A percentile compares a stretch with the other conserved stretches of the same genome.
These are phyloP conservation scores for Porites evermanni DNA, from an alignment of 92 coral and sea anemone genomes.

Conservation along the genomic window DNA sequence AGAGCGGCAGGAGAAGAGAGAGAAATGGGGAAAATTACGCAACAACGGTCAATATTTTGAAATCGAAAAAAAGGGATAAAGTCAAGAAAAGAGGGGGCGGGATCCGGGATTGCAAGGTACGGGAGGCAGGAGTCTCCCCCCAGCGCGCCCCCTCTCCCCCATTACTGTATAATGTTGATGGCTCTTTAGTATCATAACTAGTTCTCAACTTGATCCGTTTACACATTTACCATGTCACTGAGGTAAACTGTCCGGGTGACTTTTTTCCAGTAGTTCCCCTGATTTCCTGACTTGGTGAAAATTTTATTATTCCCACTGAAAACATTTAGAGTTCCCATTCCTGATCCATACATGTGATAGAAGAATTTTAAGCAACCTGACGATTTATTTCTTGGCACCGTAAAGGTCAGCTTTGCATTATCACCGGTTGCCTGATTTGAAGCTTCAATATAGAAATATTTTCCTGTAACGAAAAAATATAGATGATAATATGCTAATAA, in stretches of 20 bases:
- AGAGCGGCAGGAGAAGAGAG: too few relatives aligned
- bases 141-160: too few relatives aligned
- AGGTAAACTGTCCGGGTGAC: neutral
- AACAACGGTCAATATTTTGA: too few relatives aligned
- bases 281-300: slow-evolving; percentile 6
- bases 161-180: too few relatives aligned
- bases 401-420: neutral
- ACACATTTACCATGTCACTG: neutral
- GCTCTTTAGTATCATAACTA: too few relatives aligned
- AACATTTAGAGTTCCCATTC: slow-evolving; percentile 2
- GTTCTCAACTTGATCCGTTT: too few relatives aligned
- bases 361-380: neutral
- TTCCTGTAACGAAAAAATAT: neutral
- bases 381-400: neutral
- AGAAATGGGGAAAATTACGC: too few relatives aligned
- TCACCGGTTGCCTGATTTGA: neutral
- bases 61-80: too few relatives aligned
- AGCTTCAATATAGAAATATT: neutral
- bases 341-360: neutral
- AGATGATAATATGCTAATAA: too few relatives aligned
- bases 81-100: too few relatives aligned
- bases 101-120: too few relatives aligned
- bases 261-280: neutral
- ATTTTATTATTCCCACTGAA: neutral
- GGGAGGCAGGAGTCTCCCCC: too few relatives aligned